These are phyloP conservation scores for Oncopeltus fasciatus DNA, from an alignment of 1,140 invertebrate genomes.

Conservation along the genomic window DNA sequence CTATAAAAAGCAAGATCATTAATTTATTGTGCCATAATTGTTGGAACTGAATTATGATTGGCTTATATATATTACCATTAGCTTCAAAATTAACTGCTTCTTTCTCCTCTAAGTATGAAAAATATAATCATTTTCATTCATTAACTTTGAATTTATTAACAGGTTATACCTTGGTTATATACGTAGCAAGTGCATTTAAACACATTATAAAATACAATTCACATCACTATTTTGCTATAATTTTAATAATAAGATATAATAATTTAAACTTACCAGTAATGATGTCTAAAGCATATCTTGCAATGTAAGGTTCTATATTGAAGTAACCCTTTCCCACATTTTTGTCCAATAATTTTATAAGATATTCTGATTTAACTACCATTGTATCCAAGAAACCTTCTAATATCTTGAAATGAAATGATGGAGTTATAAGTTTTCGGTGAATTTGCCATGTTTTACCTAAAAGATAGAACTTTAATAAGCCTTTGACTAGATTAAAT, in stretches of 20 bases:
- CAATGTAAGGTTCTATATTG: not conserved
- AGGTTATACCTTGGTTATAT: too few species aligned
- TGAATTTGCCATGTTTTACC: not conserved
- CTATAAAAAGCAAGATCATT: too few species aligned
- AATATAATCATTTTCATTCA: too few species aligned
- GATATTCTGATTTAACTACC: not conserved
- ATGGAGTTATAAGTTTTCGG: not conserved
- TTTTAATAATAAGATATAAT: not conserved
- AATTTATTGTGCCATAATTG: too few species aligned
- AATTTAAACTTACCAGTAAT: not conserved
- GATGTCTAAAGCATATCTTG: not conserved
- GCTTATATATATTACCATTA: too few species aligned
- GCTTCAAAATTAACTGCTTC: too few species aligned
- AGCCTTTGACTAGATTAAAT: too few species aligned
- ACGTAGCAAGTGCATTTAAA: too few species aligned
- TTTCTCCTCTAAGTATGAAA: too few species aligned
- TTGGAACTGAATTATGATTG: too few species aligned
- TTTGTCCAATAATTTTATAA: not conserved
- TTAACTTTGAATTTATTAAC: too few species aligned
- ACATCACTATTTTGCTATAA: not conserved
- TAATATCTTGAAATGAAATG: constrained; percentile 1
- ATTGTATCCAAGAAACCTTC: not conserved
- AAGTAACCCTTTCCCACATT: not conserved
- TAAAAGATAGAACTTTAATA: not conserved
- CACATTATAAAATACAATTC: not conserved